Base-by-base conservation (phyloP, 2,797 vertebrate species). In the Sternotherus odoratus region DNA sequence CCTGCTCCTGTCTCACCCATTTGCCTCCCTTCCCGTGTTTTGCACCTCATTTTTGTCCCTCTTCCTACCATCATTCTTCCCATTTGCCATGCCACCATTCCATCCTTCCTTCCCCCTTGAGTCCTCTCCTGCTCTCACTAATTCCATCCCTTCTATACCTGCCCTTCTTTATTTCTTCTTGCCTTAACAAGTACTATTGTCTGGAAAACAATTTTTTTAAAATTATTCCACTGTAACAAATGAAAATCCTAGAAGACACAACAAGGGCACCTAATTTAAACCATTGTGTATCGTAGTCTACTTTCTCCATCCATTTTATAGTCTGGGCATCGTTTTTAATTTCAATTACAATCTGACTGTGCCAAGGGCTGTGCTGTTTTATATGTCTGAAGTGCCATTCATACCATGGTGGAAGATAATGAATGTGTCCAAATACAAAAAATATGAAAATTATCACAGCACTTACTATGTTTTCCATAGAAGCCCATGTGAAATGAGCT, bases 271-370 rank as follows among this genome's bases (percentile, higher is more conserved):
- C 87, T 88, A 78, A 92, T 82, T 85, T 87, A 90, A 74, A 60
- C 24, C 15, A 46, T 16, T 75, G 43, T 43, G 30, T 79, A 86
- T 28, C 66, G 69, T 39, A 75, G 88, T 88, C 57, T 82, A 69
- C 83, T 95, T 92, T 86, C 87, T 86, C 81, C 84, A 33, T 85
- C 95, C 63, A 36, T 83, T 96, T 89, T 96, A 89, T 90, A 94
- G 90, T 84, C 69, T 82, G 72, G 78, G 82, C 88, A 78, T 53
- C 85, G 88, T n/a, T n/a, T 77, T 0, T 2, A 91, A 91, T 77
- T 0, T 2, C 60, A 1, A 82, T 89, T 54, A 75, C 54, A 12
- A 21, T 85, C 51, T 87, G 75, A 91, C 57, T 85, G 90, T 78
- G 66, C 51, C 57, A 90, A 86, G 79, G 43, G 78, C 91, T 88